These are phyloP conservation scores for Cyprinodon tularosa DNA, from an alignment of 2,113 vertebrate species.

Conservation along the genomic window DNA sequence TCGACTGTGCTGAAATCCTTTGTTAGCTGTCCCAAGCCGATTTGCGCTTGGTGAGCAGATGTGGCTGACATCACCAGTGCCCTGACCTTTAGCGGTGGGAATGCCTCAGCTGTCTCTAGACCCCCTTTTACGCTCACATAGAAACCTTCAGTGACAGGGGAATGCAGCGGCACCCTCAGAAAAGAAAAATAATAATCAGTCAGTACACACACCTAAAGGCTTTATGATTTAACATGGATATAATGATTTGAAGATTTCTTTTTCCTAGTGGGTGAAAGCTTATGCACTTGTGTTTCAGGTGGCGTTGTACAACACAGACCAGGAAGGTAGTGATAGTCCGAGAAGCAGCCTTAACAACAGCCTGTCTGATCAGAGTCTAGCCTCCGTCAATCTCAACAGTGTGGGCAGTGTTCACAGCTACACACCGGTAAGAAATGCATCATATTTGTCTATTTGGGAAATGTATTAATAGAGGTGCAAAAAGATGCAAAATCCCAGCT, in stretches of 20 bases:
- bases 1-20: slow-evolving; percentile 67
- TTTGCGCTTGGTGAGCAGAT: slow-evolving; percentile 74
- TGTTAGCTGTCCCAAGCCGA: slow-evolving; percentile 74
- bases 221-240: slow-evolving; percentile 45
- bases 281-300: slow-evolving; percentile 76
- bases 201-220: slow-evolving; percentile 17
- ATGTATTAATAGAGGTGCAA: background rate
- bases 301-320: slow-evolving; percentile 90
- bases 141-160: slow-evolving; percentile 48
- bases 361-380: slow-evolving; percentile 93
- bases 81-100: slow-evolving; percentile 78
- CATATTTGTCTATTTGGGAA: background rate
- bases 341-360: slow-evolving; percentile 97
- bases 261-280: slow-evolving; percentile 10
- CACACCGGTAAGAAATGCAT: slow-evolving; percentile 83
- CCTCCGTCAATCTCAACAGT: slow-evolving; percentile 92
- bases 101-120: slow-evolving; percentile 63
- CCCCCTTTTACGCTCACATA: slow-evolving; percentile 31
- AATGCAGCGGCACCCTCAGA: slow-evolving; percentile 31
- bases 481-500: background rate
- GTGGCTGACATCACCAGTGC: slow-evolving; percentile 66
- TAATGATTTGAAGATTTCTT: slow-evolving; percentile 9
- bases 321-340: slow-evolving; percentile 92
- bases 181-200: slow-evolving; percentile 20
- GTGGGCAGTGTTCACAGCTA: slow-evolving; percentile 91